These are phyloP conservation scores for Cerastis leucographa DNA, from an alignment of 2,888 invertebrate genomes.

Conservation along the genomic window DNA sequence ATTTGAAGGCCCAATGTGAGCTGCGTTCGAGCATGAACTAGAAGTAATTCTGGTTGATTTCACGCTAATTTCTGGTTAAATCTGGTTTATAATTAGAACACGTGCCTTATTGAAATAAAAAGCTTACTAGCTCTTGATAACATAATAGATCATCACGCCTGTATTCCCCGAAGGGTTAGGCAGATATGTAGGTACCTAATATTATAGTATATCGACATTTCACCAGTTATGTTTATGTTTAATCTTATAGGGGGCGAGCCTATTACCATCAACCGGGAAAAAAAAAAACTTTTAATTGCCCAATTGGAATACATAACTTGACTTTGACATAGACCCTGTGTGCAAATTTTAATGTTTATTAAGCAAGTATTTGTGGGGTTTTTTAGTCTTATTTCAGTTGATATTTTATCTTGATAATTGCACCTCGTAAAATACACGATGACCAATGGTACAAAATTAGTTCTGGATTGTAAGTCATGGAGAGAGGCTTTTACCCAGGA, in stretches of 20 bases:
- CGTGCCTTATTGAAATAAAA: no score
- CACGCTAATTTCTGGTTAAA: background rate
- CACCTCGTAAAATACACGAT: no score
- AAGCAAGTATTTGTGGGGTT: background rate
- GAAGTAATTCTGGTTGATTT: background rate
- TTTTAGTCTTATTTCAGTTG: background rate
- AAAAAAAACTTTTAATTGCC: background rate
- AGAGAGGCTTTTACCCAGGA: background rate
- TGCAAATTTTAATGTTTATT: background rate
- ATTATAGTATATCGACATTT: no score
- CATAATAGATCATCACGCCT: no score
- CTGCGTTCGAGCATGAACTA: constrained; percentile 10
- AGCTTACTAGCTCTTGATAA: background rate
- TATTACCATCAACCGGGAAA: background rate
- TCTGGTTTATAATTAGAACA: background rate
- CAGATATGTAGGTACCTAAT: no score
- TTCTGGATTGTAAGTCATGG: background rate
- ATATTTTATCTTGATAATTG: background rate
- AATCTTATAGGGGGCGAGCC: no score
- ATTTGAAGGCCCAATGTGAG: constrained; percentile 20
- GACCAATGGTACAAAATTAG: background rate
- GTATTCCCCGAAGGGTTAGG: no score
- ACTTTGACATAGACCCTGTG: background rate
- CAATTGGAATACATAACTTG: background rate
- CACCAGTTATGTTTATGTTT: no score